These are phyloP conservation scores for Hirundichthys speculiger DNA, from an alignment of 2,113 vertebrate species.

Conservation along the genomic window DNA sequence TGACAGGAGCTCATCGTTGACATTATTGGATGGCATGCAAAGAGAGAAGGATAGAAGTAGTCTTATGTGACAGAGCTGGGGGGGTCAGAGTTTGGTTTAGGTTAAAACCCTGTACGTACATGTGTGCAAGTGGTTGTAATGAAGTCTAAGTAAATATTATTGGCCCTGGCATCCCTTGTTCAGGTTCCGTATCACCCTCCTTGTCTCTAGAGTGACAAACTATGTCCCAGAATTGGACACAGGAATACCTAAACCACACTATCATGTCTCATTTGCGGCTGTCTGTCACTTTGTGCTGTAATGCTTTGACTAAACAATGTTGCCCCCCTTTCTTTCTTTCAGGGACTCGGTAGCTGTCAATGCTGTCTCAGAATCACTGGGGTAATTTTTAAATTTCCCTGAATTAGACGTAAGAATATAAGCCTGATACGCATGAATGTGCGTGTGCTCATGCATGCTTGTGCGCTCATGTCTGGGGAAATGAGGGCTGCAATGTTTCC, in stretches of 20 bases:
- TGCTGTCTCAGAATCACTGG: slow-evolving; percentile 67
- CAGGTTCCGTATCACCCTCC: slow-evolving; percentile 70
- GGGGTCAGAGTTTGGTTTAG: slow-evolving; percentile 74
- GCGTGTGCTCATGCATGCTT: slow-evolving; percentile 1
- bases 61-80: slow-evolving; percentile 58
- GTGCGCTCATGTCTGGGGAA: slow-evolving; percentile 35
- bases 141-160: slow-evolving; percentile 82
- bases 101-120: slow-evolving; percentile 71
- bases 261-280: slow-evolving; percentile 45
- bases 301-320: slow-evolving; percentile 68
- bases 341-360: slow-evolving; percentile 17
- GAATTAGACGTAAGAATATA: slow-evolving; percentile 74
- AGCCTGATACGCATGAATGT: slow-evolving; percentile 14
- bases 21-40: slow-evolving; percentile 72
- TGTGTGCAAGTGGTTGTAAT: slow-evolving; percentile 64
- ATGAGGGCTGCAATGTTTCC: slow-evolving; percentile 66
- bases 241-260: slow-evolving; percentile 38
- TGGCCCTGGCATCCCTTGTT: slow-evolving; percentile 70
- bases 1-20: slow-evolving; percentile 69
- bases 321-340: slow-evolving; percentile 60
- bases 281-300: neutral
- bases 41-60: slow-evolving; percentile 55
- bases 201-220: slow-evolving; percentile 74
- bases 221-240: slow-evolving; percentile 73
- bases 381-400: slow-evolving; percentile 79